Percentiles rank a stretch among this genome's conserved stretches.
Evolutionary conservation across 2,797 vertebrate species (phyloP).

Genomic region (Poecilia wingei): DNA sequence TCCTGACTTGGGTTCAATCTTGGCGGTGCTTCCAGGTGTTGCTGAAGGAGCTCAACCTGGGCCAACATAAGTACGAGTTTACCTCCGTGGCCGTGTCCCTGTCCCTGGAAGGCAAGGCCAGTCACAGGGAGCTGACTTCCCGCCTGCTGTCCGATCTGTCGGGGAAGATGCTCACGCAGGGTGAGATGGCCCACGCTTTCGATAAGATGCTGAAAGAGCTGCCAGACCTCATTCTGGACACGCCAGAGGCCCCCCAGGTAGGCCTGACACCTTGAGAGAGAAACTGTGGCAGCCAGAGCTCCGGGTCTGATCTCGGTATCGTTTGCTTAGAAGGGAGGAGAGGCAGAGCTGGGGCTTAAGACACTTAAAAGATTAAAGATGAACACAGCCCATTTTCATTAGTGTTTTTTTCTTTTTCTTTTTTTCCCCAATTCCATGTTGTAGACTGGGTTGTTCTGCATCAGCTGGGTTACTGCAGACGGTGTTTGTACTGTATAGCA

Average conservation of each 20-base stretch:
- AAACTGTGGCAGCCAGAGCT: too few species aligned
- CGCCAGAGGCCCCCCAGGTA: conserved; percentile 89
- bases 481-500: neutral
- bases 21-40: conserved; percentile 74
- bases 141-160: conserved; percentile 87
- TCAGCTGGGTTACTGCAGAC: neutral
- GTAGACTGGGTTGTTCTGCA: neutral
- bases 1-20: neutral
- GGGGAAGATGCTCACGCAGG: conserved; percentile 80
- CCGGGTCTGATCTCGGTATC: neutral
- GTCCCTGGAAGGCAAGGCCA: conserved; percentile 89
- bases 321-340: conserved; percentile 10
- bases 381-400: neutral
- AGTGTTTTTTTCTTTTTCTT: neutral
- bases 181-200: conserved; percentile 84
- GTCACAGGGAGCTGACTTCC: conserved; percentile 89
- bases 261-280: neutral
- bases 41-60: conserved; percentile 86
- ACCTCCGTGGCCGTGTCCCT: conserved; percentile 85
- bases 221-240: conserved; percentile 89
- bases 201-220: conserved; percentile 86
- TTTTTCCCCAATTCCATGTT: neutral
- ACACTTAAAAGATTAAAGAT: conserved; percentile 12
- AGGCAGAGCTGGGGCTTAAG: neutral
- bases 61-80: conserved; percentile 80